phyloP scores from a whole-genome alignment of 2,113 vertebrate species.

The Anoplopoma fimbria region DNA sequence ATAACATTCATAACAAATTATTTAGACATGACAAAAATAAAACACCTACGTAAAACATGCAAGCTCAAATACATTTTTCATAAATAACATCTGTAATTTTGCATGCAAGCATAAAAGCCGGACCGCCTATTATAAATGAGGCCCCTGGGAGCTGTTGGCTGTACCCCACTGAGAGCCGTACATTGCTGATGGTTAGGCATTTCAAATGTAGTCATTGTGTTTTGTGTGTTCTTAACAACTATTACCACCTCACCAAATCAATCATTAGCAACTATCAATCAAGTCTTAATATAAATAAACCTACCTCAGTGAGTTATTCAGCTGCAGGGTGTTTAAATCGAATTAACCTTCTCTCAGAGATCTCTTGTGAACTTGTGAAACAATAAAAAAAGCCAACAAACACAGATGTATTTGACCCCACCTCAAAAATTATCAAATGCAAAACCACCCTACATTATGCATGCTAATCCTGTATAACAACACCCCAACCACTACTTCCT shows the following conservation, averaged over 20 bases:
- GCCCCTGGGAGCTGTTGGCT: background rate
- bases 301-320: constrained; percentile 16
- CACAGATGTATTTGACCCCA: background rate
- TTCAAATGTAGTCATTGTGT: background rate
- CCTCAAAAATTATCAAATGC: constrained; percentile 4
- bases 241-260: background rate
- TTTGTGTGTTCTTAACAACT: background rate
- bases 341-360: constrained; percentile 10
- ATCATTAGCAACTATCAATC: background rate
- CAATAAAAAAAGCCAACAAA: no score
- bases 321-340: constrained; percentile 5
- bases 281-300: constrained; percentile 11
- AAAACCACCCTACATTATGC: background rate
- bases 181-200: background rate
- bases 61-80: background rate
- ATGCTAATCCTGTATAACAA: constrained; percentile 2
- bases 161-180: background rate
- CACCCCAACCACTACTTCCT: constrained; percentile 40
- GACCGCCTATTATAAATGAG: constrained; percentile 4
- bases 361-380: background rate
- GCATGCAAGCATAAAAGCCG: background rate
- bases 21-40: background rate
- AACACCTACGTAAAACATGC: background rate
- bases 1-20: background rate
- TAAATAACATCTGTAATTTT: constrained; percentile 1